Base-by-base conservation (phyloP, 2,888 invertebrate species). In the Watsonalla binaria region DNA sequence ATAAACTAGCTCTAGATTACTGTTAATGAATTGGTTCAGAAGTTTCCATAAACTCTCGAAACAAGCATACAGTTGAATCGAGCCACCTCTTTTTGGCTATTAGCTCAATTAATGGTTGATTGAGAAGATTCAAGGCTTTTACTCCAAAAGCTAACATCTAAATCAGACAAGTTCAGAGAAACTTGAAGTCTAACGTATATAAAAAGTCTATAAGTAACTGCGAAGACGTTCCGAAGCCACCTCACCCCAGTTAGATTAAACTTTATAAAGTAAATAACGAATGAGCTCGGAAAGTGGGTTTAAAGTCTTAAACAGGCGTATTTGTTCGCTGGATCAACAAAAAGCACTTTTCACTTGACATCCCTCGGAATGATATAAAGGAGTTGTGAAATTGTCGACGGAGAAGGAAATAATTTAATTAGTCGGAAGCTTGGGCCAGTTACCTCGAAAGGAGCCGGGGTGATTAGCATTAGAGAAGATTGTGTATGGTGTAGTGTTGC, bases 341-440 rank as follows among this genome's bases (percentile, higher is more conserved):
- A 59, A 59, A 58, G 62, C 53, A 54, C 54, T 57, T 52, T 33
- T 6, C 24, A 45, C 33, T 51, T 45, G 39, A 60, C 61, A 56
- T 53, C 57, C 61, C 46, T 55, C 58, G 59, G 59, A 66, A 66
- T 63, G 62, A 61, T 58, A 61, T 53, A 58, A 55, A 57, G 58
- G 51, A 60, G 57, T 59, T 57, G 62, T 7, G 51, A 62, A 49
- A 57, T 66, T 61, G 57, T 65, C 61, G 51, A 51, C 51, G 47
- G 51, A 14, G 14, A 48, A 47, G 50, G 54, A 53, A 58, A 51
- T 69, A 58, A 65, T 65, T 56, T 52, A 63, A 67, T 69, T 60
- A 68, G 53, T 11, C 51, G 54, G 56, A 52, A 55, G 45, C 52
- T 35, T 33, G 33, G 46, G 9, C 47, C 45, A 15, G 37, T 45